Evolutionary conservation across 2,888 invertebrate species (phyloP), one percentile per base, ranked within the genome.

Genomic region (Eustalomyia histrio): DNA sequence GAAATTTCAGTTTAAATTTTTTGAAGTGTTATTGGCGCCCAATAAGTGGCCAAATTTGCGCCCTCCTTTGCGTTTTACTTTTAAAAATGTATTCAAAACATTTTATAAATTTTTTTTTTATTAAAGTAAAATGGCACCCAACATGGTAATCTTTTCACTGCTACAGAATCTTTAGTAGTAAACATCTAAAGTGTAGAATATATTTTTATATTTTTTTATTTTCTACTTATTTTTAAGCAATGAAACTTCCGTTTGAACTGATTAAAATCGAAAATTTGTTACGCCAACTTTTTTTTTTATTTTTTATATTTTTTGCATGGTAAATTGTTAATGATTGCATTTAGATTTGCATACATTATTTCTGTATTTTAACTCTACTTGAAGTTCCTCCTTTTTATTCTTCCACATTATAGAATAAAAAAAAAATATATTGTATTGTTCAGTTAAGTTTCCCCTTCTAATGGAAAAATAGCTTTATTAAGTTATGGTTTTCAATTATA

Each of bases 401-500:
- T 61, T 33, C 39, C 29, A 29, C 29, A 29, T 29, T 29, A 7
- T 6, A 29, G 29, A 29, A 29, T 33, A 14, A 60, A 67, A 14
- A 35, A 29, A 6, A 29, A 39, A 33, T 63, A 29, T 74, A 33
- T 53, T 58, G 61, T 57, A 52, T 72, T 72, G 72, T 67, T 69
- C 57, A 29, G 63, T 57, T 69, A 50, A 53, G 65, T 78, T n/a
- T 69, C 69, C 69, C 69, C 69, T 74, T 76, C 47, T 74, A 71
- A 61, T 74, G 69, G 61, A 52, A 81, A 74, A 78, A 78, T 78
- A 71, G 74, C 81, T 81, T 74, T 81, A 81, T 78, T 81, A 78
- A 78, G 76, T 81, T 81, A 81, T 81, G 76, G 69, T 81, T 78
- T 76, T 74, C 76, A 71, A 78, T 81, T 74, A 81, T 78, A n/a